Conservation (phyloP, 2,888 invertebrate species). For the Cerastis rubricosa region DNA sequence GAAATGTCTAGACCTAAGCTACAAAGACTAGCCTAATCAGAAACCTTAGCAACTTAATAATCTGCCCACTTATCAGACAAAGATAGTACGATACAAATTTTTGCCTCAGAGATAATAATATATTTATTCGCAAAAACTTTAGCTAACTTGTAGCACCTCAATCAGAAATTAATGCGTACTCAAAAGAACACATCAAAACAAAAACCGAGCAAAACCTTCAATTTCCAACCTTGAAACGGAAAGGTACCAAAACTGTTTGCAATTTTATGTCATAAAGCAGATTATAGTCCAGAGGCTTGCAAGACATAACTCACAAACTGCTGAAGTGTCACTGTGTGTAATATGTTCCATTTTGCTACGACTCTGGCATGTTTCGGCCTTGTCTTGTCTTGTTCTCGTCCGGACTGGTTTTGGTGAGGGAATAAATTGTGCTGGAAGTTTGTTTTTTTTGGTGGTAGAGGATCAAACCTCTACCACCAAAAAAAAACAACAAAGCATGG, state of each 20-base stretch:
- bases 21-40: not conserved
- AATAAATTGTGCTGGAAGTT: slow-evolving; percentile 12
- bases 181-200: not conserved
- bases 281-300: slow-evolving; percentile 36
- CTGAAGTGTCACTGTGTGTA: slow-evolving; percentile 61
- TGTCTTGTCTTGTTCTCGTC: slow-evolving; percentile 28
- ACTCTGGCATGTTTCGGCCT: slow-evolving; percentile 35
- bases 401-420: slow-evolving; percentile 20
- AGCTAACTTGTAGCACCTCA: not conserved
- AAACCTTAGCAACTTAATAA: not conserved
- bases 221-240: slow-evolving; percentile 2
- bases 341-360: slow-evolving; percentile 59
- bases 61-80: not conserved
- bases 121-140: not conserved
- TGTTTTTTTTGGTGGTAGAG: not conserved
- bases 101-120: not conserved
- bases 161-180: not conserved
- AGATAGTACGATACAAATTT: not conserved
- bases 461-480: too few species aligned
- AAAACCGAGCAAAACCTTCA: not conserved
- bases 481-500: too few species aligned
- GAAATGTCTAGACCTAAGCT: not conserved
- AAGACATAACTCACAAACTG: slow-evolving; percentile 58
- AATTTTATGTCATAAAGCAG: slow-evolving; percentile 34
- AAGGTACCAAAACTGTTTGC: slow-evolving; percentile 29